Percentiles rank a stretch among this genome's conserved stretches.
Evolutionary conservation across 2,113 vertebrate genomes (phyloP).

Genomic region (Peromyscus californicus): DNA sequence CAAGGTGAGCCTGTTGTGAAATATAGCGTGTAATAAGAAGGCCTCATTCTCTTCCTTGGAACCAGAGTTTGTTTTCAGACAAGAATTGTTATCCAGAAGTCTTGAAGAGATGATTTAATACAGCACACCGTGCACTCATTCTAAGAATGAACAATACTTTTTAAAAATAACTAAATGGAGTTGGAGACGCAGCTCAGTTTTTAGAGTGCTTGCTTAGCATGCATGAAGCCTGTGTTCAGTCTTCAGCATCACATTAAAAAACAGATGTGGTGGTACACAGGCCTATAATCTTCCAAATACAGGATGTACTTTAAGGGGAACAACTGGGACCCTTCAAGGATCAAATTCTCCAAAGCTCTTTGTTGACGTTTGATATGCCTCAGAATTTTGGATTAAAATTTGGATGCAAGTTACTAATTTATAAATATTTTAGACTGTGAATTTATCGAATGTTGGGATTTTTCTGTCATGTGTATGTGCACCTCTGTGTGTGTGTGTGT

Average conservation of each 20-base stretch:
- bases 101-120: not conserved
- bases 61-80: constrained; percentile 79
- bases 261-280: not conserved
- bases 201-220: not conserved
- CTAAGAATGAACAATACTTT: not conserved
- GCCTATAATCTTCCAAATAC: not conserved
- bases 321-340: not conserved
- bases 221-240: no score
- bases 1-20: constrained; percentile 78
- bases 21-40: constrained; percentile 74
- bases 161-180: not conserved
- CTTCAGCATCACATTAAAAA: not conserved
- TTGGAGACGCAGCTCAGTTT: not conserved
- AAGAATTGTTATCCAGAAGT: constrained; percentile 7
- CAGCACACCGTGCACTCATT: not conserved
- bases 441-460: not conserved
- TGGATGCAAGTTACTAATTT: not conserved
- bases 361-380: not conserved
- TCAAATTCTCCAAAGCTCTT: not conserved
- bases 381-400: not conserved
- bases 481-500: not conserved
- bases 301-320: not conserved
- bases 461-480: not conserved
- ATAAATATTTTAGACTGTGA: not conserved
- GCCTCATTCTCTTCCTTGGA: constrained; percentile 79